Percentiles rank a stretch among this genome's conserved stretches.
These are phyloP conservation scores for Mercenaria mercenaria DNA, from an alignment of 1,140 invertebrate genomes.

Conservation along the genomic window DNA sequence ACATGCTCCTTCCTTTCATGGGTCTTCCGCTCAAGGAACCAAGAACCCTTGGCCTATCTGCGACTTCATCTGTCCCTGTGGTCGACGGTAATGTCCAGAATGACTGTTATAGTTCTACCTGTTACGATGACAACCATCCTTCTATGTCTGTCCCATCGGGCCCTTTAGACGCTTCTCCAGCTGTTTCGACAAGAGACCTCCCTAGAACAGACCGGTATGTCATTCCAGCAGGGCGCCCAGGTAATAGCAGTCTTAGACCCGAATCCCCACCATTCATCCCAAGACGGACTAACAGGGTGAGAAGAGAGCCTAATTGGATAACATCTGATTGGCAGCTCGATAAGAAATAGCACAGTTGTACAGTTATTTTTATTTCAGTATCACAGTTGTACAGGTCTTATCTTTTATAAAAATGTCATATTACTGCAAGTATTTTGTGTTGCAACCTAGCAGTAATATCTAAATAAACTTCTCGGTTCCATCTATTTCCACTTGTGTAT, in stretches of 20 bases:
- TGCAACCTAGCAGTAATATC: no score
- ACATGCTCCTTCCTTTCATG: conserved; percentile 11
- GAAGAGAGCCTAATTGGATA: not conserved
- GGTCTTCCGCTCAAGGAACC: not conserved
- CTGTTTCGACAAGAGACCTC: not conserved
- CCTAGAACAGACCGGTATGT: not conserved
- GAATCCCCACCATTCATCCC: not conserved
- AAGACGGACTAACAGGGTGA: not conserved
- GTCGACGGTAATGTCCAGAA: not conserved
- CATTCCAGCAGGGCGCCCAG: not conserved
- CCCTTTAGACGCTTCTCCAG: not conserved
- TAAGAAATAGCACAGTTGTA: not conserved
- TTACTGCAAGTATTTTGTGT: no score
- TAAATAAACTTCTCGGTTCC: no score
- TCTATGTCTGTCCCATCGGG: not conserved
- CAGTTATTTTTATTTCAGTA: not conserved
- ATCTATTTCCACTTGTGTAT: no score
- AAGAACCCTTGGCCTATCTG: not conserved
- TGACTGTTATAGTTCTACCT: no score
- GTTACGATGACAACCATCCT: not conserved
- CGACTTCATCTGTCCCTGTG: not conserved
- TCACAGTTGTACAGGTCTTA: no score
- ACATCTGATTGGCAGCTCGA: not conserved
- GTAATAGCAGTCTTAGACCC: not conserved
- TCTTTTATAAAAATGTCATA: no score